Base-by-base conservation (phyloP, 35 echinoderm and acorn worm genomes). In the Strongylocentrotus purpuratus region DNA sequence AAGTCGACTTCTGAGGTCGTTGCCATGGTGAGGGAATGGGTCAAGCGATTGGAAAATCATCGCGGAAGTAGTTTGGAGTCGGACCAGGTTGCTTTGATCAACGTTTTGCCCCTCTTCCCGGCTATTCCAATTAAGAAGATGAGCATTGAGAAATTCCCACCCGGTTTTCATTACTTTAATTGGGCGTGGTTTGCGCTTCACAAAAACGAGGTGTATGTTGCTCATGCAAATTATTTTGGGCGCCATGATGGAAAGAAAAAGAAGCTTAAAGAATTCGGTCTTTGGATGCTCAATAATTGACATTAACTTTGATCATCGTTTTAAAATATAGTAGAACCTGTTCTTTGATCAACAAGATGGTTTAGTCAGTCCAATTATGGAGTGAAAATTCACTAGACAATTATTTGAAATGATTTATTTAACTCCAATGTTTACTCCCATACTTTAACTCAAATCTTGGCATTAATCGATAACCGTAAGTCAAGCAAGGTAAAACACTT, bases 171-270 rank as follows among this genome's bases (percentile, higher is more conserved):
- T 8, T 85, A 22, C 58, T 94, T 94, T 12, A 33, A 94, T 48
- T 0, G 31, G 22, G 78, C 78, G 20, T 94, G 94, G 94, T 11
- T 85, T 9, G 78, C 31, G 32, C n/a, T 31, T 32, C 94, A 94
- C 31, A 33, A 46, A 85, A 33, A 94, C 3, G 46, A 48, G 7
- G 65, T 94, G 25, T 94, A 86, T 33, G 94, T 94, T 28, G 94
- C 94, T 48, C 94, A 94, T 31, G 52, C 61, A 15, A 94, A 94
- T 31, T 61, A 94, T 48, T 12, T 85, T 31, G 94, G 94, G 31
- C 59, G 94, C 22, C 78, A 85, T 47, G 94, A 94, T 33, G 94
- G 31, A 65, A 94, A 94, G 94, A 94, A 85, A 58, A 65, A 94
- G 46, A 45, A 31, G 59, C 31, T 94, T 2, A 33, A 94, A 45